These are phyloP conservation scores for Colaptes auratus DNA, from an alignment of 2,113 vertebrate species.

Conservation along the genomic window DNA sequence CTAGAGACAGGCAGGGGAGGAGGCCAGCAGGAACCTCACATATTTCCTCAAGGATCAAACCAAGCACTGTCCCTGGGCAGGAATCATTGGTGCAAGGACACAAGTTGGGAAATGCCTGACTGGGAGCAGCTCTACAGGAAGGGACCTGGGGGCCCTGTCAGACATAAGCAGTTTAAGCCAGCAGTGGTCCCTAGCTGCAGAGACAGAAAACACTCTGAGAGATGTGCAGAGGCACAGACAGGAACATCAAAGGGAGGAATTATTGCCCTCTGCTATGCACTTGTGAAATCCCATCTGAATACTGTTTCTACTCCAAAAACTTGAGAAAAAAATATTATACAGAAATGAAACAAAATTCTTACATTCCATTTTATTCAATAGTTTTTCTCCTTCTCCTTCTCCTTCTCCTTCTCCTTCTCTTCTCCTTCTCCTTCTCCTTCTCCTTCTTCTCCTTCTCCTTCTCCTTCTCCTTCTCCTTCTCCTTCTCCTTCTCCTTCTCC, in stretches of 20 bases:
- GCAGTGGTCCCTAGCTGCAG: too few relatives aligned
- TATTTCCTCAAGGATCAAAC: neutral
- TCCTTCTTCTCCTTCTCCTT: too few relatives aligned
- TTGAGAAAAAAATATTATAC: neutral
- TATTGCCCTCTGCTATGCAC: neutral
- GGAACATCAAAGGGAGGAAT: neutral
- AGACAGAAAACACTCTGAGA: neutral
- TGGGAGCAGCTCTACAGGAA: neutral
- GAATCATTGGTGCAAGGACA: neutral
- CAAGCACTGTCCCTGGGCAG: rapidly evolving
- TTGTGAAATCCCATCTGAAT: neutral
- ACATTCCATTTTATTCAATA: neutral
- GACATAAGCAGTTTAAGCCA: neutral
- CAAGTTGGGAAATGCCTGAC: neutral
- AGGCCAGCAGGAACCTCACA: neutral
- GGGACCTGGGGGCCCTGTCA: neutral
- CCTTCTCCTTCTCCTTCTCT: too few relatives aligned
- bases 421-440: too few relatives aligned
- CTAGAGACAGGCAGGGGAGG: neutral
- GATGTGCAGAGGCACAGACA: neutral
- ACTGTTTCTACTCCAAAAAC: neutral
- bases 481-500: too few relatives aligned
- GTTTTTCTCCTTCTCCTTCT: too few relatives aligned
- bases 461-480: too few relatives aligned
- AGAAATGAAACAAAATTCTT: neutral